A percentile compares a stretch with the other conserved stretches of the same genome.
phyloP scores from a whole-genome alignment of 2,113 vertebrate genomes.

The Cyprichromis sp. region DNA sequence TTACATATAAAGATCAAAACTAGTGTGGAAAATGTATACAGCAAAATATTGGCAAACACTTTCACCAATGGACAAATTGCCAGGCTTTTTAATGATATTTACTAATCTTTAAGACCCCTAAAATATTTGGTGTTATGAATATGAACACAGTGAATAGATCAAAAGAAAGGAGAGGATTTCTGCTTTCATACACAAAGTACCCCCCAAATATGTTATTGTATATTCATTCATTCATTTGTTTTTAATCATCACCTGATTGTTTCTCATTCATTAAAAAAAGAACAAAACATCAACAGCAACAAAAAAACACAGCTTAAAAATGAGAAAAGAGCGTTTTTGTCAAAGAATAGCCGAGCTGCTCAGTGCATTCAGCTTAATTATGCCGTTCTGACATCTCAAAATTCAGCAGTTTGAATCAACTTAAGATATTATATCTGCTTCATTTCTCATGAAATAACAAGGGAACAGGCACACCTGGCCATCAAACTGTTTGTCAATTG shows the following conservation, averaged over 20 bases:
- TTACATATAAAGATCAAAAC: background rate
- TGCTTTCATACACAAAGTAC: background rate
- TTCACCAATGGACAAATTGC: background rate
- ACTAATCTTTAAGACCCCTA: background rate
- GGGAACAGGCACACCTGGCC: background rate
- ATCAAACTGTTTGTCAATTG: background rate
- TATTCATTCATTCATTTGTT: background rate
- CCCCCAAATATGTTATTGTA: background rate
- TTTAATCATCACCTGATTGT: background rate
- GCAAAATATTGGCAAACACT: background rate
- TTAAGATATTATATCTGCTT: background rate
- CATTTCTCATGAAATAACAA: background rate
- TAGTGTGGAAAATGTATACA: background rate
- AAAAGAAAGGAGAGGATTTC: background rate
- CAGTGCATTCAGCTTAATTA: background rate
- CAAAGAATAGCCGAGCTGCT: accelerated
- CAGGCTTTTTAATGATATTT: background rate
- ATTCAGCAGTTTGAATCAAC: background rate
- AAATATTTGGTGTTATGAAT: background rate
- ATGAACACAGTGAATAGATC: background rate
- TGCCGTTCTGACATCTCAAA: background rate
- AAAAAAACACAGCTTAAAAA: background rate
- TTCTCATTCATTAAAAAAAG: background rate
- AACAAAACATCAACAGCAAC: background rate
- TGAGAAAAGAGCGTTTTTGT: background rate